Evolutionary conservation across 2,797 vertebrate genomes (phyloP).

Genomic region (Myoxocephalus aenaeus): DNA sequence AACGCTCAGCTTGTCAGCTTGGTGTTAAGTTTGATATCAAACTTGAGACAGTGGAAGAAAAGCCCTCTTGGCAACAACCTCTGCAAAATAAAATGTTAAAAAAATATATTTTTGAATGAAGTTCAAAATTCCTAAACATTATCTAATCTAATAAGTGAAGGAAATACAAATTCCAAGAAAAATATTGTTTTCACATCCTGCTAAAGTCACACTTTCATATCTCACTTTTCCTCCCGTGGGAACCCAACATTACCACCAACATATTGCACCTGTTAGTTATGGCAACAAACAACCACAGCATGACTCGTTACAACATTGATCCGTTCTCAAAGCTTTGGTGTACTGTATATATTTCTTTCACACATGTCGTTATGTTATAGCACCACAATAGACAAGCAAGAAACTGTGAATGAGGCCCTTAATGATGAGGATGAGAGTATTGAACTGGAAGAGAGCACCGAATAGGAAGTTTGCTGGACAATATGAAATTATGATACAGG

Average conservation of each 20-base stretch:
- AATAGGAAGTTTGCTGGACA: not conserved
- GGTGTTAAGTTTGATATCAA: not conserved
- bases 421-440: not conserved
- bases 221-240: not conserved
- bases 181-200: slow-evolving; percentile 7
- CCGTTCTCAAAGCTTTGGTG: not conserved
- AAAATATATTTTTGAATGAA: too few relatives aligned
- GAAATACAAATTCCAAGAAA: not conserved
- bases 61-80: slow-evolving; percentile 10
- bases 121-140: not conserved
- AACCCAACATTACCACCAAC: slow-evolving; percentile 12
- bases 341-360: not conserved
- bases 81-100: too few relatives aligned
- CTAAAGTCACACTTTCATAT: slow-evolving; percentile 13
- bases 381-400: not conserved
- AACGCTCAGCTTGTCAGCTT: slow-evolving; percentile 3
- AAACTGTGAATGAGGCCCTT: not conserved
- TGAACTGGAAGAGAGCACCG: not conserved
- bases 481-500: not conserved
- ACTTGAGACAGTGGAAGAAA: slow-evolving; percentile 9
- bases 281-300: slow-evolving; percentile 1
- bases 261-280: slow-evolving; percentile 19
- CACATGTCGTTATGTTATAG: not conserved
- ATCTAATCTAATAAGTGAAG: not conserved
- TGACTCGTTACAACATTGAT: slow-evolving; percentile 22